phyloP scores from a whole-genome alignment of 2,797 vertebrate species.

The Gymnothorax javanicus region DNA sequence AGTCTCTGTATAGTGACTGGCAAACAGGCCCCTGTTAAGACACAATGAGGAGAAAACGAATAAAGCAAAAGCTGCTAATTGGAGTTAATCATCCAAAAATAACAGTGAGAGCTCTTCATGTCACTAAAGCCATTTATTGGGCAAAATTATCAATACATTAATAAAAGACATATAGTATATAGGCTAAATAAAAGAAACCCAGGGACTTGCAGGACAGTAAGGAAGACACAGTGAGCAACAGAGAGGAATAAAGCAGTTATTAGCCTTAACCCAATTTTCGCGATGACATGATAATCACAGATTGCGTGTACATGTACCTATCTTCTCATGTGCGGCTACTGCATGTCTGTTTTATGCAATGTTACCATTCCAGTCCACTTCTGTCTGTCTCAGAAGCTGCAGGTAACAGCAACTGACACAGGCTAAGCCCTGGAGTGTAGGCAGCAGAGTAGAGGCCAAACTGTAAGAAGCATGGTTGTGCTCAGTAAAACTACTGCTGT shows the following conservation, averaged over 20 bases:
- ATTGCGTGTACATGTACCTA: background rate
- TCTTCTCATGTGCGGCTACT: constrained; percentile 21
- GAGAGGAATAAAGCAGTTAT: no score
- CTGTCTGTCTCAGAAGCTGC: background rate
- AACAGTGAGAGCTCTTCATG: background rate
- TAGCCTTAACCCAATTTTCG: background rate
- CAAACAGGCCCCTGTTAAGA: constrained; percentile 80
- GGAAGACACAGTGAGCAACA: background rate
- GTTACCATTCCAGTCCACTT: background rate
- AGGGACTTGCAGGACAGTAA: background rate
- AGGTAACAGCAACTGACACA: background rate
- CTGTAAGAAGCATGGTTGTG: background rate
- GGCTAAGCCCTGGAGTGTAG: background rate
- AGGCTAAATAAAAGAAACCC: background rate
- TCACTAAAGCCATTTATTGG: background rate
- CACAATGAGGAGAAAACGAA: constrained; percentile 44
- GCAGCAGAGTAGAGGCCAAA: background rate
- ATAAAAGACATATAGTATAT: background rate
- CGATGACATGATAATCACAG: background rate
- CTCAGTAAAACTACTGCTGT: background rate
- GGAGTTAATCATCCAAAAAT: background rate
- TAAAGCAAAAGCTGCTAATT: background rate
- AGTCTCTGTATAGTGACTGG: constrained; percentile 84
- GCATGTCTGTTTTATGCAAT: constrained; percentile 12
- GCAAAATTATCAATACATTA: background rate